phyloP scores from a whole-genome alignment of 2,888 invertebrate genomes.

The Drosophila subquinaria region DNA sequence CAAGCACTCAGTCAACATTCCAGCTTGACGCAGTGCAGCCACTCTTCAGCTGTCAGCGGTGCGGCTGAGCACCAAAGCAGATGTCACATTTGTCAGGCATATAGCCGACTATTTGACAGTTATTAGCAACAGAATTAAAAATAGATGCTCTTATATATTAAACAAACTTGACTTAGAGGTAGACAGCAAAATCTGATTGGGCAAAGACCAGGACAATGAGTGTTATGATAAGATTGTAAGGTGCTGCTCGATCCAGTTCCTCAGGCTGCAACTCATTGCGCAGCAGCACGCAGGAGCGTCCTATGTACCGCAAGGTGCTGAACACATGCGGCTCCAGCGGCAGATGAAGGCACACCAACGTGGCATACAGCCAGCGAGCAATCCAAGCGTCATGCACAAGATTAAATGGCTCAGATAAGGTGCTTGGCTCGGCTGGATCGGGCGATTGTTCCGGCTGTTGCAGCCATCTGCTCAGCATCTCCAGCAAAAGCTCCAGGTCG shows the following conservation, averaged over 20 bases:
- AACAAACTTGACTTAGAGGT: slow-evolving; percentile 67
- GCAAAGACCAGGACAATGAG: slow-evolving; percentile 84
- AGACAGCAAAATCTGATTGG: slow-evolving; percentile 83
- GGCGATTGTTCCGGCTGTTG: slow-evolving; percentile 11
- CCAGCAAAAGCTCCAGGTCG: slow-evolving; percentile 81
- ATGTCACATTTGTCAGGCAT: slow-evolving; percentile 79
- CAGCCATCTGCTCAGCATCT: slow-evolving; percentile 82
- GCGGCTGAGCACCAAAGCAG: slow-evolving; percentile 63
- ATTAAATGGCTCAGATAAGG: slow-evolving; percentile 55
- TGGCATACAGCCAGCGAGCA: slow-evolving; percentile 84
- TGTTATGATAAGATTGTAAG: slow-evolving; percentile 83
- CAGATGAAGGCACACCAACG: slow-evolving; percentile 82
- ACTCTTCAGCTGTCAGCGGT: slow-evolving; percentile 22
- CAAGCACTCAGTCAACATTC: slow-evolving; percentile 57
- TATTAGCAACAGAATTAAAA: slow-evolving; percentile 20
- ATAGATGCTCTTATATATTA: slow-evolving; percentile 37
- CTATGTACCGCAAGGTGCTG: slow-evolving; percentile 83
- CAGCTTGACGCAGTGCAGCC: slow-evolving; percentile 48
- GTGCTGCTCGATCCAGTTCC: slow-evolving; percentile 75
- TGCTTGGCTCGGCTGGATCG: slow-evolving; percentile 23
- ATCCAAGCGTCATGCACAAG: slow-evolving; percentile 80
- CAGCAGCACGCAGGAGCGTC: slow-evolving; percentile 79
- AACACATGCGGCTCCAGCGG: slow-evolving; percentile 84
- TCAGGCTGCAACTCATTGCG: slow-evolving; percentile 74
- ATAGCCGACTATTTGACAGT: slow-evolving; percentile 65